Evolutionary conservation across 2,888 invertebrate species (phyloP), one percentile per base, ranked within the genome.

Genomic region (Drosophila acutilabella): DNA sequence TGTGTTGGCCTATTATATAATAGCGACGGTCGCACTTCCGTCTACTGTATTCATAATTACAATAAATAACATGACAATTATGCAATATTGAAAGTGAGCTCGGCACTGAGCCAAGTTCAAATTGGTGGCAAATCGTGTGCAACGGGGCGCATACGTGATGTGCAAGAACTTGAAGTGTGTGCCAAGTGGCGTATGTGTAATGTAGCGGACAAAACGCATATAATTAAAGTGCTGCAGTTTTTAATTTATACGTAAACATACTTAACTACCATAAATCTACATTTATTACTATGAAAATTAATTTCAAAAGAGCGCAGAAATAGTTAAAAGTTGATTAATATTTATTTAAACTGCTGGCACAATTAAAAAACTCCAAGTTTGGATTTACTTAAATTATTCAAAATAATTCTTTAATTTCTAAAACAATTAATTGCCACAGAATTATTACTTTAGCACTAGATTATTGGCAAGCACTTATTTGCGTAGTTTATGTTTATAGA

Each of bases 61-160:
- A 56, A 6, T 0, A 0, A 30, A 30, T 8, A 71, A 77, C 73
- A 85, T 81, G 74, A 77, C 82, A 74, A 81, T 85, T 88, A 79
- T 73, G 79, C 73, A 85, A 85, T 71, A 48, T 68, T 50, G 68
- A 71, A 76, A 66, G 60, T 68, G 54, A 47, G 54, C 56, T 70
- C 65, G 84, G 88, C 84, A 52, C 26, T 13, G 45, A 53, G 86
- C 84, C 84, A 85, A 85, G 85, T 85, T 85, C 86, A 88, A 50
- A 41, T 69, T 53, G 45, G 30, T 30, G 14, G 36, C 58, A 52
- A n/a, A 42, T 64, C 57, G 47, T 57, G 57, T 62, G 77, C 67
- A 68, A 64, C 50, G 66, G 38, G 53, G 60, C 79, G 83, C 74
- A 74, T 87, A 52, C 84, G 61, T 72, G 64, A 75, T 80, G 64